A percentile compares a stretch with the other conserved stretches of the same genome.
These are phyloP conservation scores for Cromileptes altivelis DNA, from an alignment of 2,113 vertebrate species.

Conservation along the genomic window DNA sequence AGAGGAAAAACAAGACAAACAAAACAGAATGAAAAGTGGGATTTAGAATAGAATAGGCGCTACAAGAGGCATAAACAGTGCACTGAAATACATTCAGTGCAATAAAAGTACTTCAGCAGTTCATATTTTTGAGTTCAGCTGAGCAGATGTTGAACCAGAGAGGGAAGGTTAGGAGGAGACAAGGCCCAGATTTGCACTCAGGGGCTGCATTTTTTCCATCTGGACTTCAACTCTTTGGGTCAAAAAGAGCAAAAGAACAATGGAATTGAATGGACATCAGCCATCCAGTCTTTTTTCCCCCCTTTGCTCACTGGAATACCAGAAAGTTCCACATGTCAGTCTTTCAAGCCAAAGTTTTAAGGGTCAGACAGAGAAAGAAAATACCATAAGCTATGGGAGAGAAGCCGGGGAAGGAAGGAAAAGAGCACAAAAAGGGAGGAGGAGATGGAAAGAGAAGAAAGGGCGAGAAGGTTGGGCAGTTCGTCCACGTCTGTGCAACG, in stretches of 20 bases:
- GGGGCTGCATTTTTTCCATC: conserved; percentile 69
- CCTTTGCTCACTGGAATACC: conserved; percentile 49
- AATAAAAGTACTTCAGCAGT: conserved; percentile 23
- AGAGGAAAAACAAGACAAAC: conserved; percentile 49
- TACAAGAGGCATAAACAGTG: conserved; percentile 24
- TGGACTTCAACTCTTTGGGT: conserved; percentile 61
- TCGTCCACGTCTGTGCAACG: conserved; percentile 67
- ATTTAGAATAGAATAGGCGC: conserved; percentile 38
- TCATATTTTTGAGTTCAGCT: conserved; percentile 34
- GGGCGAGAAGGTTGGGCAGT: conserved; percentile 58
- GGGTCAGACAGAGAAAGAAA: conserved; percentile 68
- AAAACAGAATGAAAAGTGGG: conserved; percentile 30
- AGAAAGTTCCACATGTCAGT: conserved; percentile 74
- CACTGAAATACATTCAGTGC: conserved; percentile 27
- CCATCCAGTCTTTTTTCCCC: conserved; percentile 19
- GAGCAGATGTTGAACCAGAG: conserved; percentile 63
- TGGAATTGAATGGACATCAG: conserved; percentile 61
- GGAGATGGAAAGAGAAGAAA: conserved; percentile 72
- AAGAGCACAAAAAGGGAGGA: conserved; percentile 56
- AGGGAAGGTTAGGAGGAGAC: conserved; percentile 45
- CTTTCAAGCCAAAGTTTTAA: conserved; percentile 58
- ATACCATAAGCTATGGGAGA: conserved; percentile 45
- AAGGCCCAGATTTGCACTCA: conserved; percentile 55
- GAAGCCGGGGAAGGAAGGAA: conserved; percentile 42
- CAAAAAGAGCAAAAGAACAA: conserved; percentile 65